Evolutionary conservation across 2,797 vertebrate species (phyloP), one percentile per base, ranked within the genome.

Genomic region (Xerus rutilus): DNA sequence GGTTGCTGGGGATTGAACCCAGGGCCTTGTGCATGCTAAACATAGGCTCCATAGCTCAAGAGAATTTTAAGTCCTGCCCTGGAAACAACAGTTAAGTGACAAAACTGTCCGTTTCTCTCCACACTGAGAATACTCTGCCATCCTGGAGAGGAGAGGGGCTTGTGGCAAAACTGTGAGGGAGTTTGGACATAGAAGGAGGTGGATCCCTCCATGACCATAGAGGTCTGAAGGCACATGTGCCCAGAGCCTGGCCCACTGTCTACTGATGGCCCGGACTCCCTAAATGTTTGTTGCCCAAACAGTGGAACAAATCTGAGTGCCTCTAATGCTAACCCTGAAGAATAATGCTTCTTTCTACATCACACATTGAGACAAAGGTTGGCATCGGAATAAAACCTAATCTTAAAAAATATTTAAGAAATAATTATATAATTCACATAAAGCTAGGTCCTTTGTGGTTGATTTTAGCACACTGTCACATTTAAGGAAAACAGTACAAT

Each of bases 261-360:
- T 73, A 20, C 35, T 54, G 5, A 25, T 47, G n/a, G 30, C 12
- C 30, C 72, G 35, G 52, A 35, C 20, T 45, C 64, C 52, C 8
- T 47, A 47, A 78, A 39, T 39, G 21, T 73, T 74, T 77, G 69
- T 32, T 43, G 64, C n/a, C 85, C 52, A 94, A 35, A 43, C 21
- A 79, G 57, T 25, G 49, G 69, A 88, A 83, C 8, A 32, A 25
- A 76, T 92, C 77, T 65, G 35, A 64, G 32, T 67, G 32, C 32
- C 73, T 79, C 3, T 32, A 52, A 65, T 43, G 43, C 49, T 73
- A 54, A 86, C 76, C 25, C 17, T 69, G 65, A 70, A 83, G 67
- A 52, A 65, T n/a, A 93, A 69, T 35, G 14, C 70, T 81, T 92
- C 78, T 93, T 84, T 70, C 35, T 93, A 18, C 45, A 83, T 72